Conservation (phyloP, 2,797 vertebrate genomes). For the Catostomus latipinnis region DNA sequence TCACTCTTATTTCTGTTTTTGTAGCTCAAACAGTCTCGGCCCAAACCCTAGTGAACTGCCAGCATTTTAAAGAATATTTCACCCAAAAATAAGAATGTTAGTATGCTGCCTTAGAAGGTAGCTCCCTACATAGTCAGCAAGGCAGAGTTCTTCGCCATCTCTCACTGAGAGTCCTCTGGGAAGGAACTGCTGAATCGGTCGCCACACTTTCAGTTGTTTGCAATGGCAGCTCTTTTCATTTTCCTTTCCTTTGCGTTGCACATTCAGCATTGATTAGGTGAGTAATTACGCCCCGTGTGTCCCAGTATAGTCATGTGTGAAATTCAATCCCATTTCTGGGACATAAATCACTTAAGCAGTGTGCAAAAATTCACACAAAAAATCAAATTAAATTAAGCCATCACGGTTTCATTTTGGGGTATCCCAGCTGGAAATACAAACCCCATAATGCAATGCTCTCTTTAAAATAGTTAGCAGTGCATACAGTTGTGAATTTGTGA, state of each 20-base stretch:
- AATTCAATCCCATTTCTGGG: slow-evolving; percentile 44
- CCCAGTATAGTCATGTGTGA: slow-evolving; percentile 48
- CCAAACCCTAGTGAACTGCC: too few species aligned
- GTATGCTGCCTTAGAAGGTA: too few species aligned
- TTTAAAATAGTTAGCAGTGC: too few species aligned
- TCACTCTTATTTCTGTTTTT: too few species aligned
- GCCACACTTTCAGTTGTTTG: slow-evolving; percentile 21
- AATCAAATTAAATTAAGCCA: slow-evolving; percentile 15
- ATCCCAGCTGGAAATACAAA: slow-evolving; percentile 2
- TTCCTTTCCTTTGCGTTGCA: slow-evolving; percentile 28
- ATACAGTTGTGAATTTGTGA: too few species aligned
- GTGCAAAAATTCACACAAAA: slow-evolving; percentile 25
- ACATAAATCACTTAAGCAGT: slow-evolving; percentile 35
- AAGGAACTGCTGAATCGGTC: neutral
- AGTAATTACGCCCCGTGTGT: slow-evolving; percentile 54
- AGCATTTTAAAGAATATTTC: too few species aligned
- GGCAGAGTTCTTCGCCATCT: too few species aligned
- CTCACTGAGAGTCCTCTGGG: slow-evolving; percentile 31
- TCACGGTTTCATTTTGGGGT: neutral
- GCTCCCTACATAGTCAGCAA: too few species aligned
- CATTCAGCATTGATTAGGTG: slow-evolving; percentile 54
- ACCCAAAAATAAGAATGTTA: too few species aligned
- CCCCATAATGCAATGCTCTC: slow-evolving; percentile 16
- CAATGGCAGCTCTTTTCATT: slow-evolving; percentile 19
- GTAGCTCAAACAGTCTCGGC: too few species aligned